Percentiles rank a stretch among this genome's conserved stretches.
Conservation (phyloP, 2,113 vertebrate genomes). For the Romanogobio albipinnatus region DNA sequence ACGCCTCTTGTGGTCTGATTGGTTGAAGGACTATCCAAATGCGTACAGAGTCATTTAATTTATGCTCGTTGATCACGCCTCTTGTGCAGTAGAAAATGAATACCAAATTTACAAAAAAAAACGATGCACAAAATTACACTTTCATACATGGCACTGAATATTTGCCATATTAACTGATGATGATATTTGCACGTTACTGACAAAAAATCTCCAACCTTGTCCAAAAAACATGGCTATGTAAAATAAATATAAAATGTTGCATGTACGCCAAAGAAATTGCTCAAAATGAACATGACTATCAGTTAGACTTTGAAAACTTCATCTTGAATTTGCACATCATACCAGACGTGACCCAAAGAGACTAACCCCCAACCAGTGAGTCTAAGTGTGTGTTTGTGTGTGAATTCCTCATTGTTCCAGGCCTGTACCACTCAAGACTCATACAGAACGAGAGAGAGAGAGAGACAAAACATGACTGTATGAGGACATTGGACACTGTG, state of each 20-base stretch:
- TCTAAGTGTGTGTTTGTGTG: constrained; percentile 38
- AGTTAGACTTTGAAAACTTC: background rate
- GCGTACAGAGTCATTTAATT: no score
- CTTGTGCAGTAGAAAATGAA: no score
- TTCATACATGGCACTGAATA: background rate
- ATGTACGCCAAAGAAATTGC: background rate
- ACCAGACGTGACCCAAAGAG: background rate
- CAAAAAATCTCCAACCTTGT: background rate
- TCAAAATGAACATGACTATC: background rate
- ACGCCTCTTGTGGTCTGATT: no score
- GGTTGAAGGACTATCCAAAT: no score
- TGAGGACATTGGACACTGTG: constrained; percentile 71
- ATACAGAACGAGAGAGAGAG: constrained; percentile 18
- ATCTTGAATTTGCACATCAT: background rate
- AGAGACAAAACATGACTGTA: constrained; percentile 68
- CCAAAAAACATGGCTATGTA: no score
- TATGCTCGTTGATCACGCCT: no score
- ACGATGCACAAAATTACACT: background rate
- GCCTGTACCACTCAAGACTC: constrained; percentile 45
- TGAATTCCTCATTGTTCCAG: constrained; percentile 41
- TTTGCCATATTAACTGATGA: background rate
- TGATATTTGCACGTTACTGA: background rate
- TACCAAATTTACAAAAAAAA: background rate
- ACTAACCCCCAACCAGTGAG: background rate
- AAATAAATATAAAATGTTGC: background rate